phyloP scores from a whole-genome alignment of 1,140 invertebrate species.

The Contarinia nasturtii region DNA sequence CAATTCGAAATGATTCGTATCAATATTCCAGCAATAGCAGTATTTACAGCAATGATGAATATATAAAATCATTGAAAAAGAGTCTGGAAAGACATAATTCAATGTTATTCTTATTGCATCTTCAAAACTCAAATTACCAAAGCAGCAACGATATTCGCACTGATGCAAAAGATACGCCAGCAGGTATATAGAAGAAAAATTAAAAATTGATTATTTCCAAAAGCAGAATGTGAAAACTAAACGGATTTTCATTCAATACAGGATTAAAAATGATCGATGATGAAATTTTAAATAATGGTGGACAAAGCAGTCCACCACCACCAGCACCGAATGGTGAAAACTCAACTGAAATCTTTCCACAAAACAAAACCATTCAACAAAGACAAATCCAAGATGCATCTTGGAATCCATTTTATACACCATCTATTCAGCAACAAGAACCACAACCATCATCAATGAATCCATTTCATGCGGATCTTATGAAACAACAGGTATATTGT shows the following conservation, averaged over 20 bases:
- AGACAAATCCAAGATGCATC: background rate
- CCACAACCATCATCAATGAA: conserved; percentile 3
- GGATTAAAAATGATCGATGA: conserved; percentile 4
- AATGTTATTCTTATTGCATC: conserved; percentile 19
- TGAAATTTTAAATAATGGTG: conserved; percentile 10
- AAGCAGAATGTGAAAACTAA: background rate
- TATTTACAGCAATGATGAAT: conserved; percentile 19
- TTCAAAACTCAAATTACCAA: conserved; percentile 18
- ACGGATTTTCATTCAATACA: background rate
- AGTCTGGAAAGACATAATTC: conserved; percentile 20
- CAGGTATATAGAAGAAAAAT: background rate
- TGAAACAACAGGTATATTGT: conserved; percentile 4
- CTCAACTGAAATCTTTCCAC: background rate
- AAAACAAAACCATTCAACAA: background rate
- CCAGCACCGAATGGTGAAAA: conserved; percentile 39
- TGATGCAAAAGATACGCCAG: no score
- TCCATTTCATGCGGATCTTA: conserved; percentile 7
- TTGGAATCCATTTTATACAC: background rate
- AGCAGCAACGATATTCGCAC: background rate
- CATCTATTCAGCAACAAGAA: background rate
- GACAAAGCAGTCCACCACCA: conserved; percentile 52
- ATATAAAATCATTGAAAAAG: conserved; percentile 18
- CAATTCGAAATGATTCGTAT: no score
- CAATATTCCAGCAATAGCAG: conserved; percentile 1
- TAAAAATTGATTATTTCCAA: no score